Evolutionary conservation across 2,888 invertebrate species (phyloP).

Genomic region (Drosophila lutescens): DNA sequence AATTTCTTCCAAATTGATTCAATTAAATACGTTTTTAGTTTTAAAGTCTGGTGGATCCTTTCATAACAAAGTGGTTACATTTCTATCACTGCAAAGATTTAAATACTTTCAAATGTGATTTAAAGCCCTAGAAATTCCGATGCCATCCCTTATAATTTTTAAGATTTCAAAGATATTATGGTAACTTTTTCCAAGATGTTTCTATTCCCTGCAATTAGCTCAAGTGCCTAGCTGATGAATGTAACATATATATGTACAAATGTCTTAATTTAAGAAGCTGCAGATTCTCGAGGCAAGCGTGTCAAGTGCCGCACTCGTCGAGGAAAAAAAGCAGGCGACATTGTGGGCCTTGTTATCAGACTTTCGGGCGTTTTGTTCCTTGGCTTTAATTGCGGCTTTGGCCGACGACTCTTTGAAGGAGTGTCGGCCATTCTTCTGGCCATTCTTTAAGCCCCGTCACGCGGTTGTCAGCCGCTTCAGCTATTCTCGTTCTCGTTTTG

Average conservation of each 20-base stretch:
- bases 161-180: neutral
- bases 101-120: too few relatives aligned
- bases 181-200: neutral
- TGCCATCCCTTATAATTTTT: neutral
- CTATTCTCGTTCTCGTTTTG: slow-evolving; percentile 52
- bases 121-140: too few relatives aligned
- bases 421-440: slow-evolving; percentile 39
- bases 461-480: slow-evolving; percentile 41
- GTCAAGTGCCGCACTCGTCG: slow-evolving; percentile 30
- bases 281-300: slow-evolving; percentile 31
- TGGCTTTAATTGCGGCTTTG: slow-evolving; percentile 46
- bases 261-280: slow-evolving; percentile 14
- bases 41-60: too few relatives aligned
- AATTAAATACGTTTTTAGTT: too few relatives aligned
- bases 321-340: slow-evolving; percentile 3
- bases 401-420: slow-evolving; percentile 37
- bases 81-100: too few relatives aligned
- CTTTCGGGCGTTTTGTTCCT: slow-evolving; percentile 29
- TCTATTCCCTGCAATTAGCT: slow-evolving; percentile 14
- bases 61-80: too few relatives aligned
- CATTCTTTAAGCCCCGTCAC: slow-evolving; percentile 33
- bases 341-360: slow-evolving; percentile 34
- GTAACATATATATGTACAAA: neutral
- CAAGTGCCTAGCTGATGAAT: neutral
- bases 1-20: too few relatives aligned